These are phyloP conservation scores for Propithecus deckenii DNA, from an alignment of 2,797 vertebrate genomes.

Conservation along the genomic window DNA sequence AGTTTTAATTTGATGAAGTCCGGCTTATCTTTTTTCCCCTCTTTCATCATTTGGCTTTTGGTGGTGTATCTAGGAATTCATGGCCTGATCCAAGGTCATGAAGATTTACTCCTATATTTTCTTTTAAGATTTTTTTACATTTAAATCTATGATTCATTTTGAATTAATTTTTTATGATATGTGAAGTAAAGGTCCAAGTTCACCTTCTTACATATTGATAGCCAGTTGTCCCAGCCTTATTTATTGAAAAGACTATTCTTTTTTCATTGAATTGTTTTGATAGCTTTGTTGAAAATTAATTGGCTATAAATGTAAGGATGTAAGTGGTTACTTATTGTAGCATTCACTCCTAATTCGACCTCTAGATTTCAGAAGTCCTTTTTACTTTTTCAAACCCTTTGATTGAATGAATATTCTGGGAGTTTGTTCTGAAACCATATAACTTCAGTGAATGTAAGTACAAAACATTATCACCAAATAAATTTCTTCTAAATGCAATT, in stretches of 20 bases:
- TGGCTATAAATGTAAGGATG: not conserved
- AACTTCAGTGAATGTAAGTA: not conserved
- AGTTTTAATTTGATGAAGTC: not conserved
- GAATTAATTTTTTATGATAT: conserved; percentile 25
- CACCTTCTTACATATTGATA: not conserved
- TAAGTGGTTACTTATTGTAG: conserved; percentile 44
- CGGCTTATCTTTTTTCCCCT: not conserved
- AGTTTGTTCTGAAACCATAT: not conserved
- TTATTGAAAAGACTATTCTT: conserved; percentile 10
- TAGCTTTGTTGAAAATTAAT: not conserved
- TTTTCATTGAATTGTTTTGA: not conserved
- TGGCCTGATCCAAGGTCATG: not conserved
- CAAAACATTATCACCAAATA: not conserved
- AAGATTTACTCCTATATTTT: not conserved
- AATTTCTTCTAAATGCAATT: not conserved
- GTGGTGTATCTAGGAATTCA: not conserved
- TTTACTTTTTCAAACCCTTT: not conserved
- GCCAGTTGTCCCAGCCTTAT: not conserved
- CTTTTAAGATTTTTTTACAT: conserved; percentile 2
- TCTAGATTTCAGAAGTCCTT: conserved; percentile 1
- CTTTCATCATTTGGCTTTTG: conserved; percentile 4
- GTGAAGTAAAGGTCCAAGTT: not conserved
- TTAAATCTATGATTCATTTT: not conserved
- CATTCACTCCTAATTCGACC: not conserved
- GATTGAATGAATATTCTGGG: not conserved